A percentile compares a stretch with the other conserved stretches of the same genome.
These are phyloP conservation scores for Masnerella sp. DNA, from an alignment of 2,888 invertebrate genomes.

Conservation along the genomic window DNA sequence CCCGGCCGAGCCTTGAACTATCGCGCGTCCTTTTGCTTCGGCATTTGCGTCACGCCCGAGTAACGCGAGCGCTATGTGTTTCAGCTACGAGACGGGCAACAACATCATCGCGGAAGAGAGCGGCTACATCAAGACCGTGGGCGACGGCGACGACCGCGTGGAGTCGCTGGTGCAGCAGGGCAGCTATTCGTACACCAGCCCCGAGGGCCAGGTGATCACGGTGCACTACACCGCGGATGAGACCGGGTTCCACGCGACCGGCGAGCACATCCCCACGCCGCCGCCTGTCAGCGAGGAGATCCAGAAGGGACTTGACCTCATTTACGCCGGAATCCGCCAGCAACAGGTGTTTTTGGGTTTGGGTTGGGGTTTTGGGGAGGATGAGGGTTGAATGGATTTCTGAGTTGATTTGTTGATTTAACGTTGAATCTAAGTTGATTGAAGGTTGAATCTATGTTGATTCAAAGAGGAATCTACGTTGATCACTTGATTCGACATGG, in stretches of 20 bases:
- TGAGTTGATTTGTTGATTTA: too few species aligned
- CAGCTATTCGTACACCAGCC: conserved; percentile 88
- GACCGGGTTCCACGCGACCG: conserved; percentile 88
- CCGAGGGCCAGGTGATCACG: conserved; percentile 86
- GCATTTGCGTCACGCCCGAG: conserved; percentile 56
- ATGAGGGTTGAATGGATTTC: too few species aligned
- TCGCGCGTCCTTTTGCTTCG: conserved; percentile 58
- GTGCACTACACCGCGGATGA: conserved; percentile 90
- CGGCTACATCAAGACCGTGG: conserved; percentile 85
- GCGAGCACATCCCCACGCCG: conserved; percentile 90
- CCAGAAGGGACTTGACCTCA: conserved; percentile 91
- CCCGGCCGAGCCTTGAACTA: conserved; percentile 62
- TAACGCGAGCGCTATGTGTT: conserved; percentile 48
- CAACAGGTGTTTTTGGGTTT: too few species aligned
- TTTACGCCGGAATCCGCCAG: conserved; percentile 88
- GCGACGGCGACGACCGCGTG: conserved; percentile 84
- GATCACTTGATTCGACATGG: too few species aligned
- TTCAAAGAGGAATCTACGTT: too few species aligned
- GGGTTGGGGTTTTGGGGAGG: too few species aligned
- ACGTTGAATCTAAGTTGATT: too few species aligned
- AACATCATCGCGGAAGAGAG: conserved; percentile 88
- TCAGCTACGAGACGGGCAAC: conserved; percentile 90
- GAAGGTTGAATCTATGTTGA: too few species aligned
- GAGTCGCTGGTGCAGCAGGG: conserved; percentile 88
- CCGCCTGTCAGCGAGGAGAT: conserved; percentile 91